Base-by-base conservation (phyloP, 2,113 vertebrate species). In the Grantiella picta region DNA sequence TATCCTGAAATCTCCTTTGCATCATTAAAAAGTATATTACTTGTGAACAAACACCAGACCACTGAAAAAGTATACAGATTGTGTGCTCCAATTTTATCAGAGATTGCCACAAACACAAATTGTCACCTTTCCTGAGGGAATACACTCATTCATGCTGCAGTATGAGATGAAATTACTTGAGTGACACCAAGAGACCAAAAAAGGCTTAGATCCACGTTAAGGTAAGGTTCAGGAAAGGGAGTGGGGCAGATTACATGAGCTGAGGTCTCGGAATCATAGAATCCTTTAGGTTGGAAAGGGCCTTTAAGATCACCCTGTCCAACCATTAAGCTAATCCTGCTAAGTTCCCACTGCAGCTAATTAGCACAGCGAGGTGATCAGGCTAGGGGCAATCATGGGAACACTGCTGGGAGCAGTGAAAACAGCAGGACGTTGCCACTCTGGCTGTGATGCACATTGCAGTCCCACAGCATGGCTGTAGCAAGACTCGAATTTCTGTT, bases 381-480 rank as follows among this genome's bases (percentile, higher is more conserved):
- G 60, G 25, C 47, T 36, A 15, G 53, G 40, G 54, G 19, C 25
- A 53, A 24, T 59, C 22, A 28, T 38, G 0, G 68, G 38, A 87
- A 21, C 1, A 0, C 40, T 64, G 49, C 28, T 25, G 66, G 52
- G n/a, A 36, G 66, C 47, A 15, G n/a, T 12, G 49, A n/a, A 1
- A 12, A 4, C 15, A 13, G 31, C 56, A 38, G 45, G 54, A 33
- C 25, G 29, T 3, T 65, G 27, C 15, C 28, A 29, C 0, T 0
- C 6, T 42, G 45, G 5, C 69, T 53, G 45, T 10, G 12, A 8
- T 10, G 27, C 31, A 12, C 45, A 61, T 16, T 22, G 38, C 60
- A 87, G 36, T 10, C 38, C 54, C 31, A 11, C 15, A 20, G 35
- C 11, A 14, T 0, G 0, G 7, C 56, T n/a, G 11, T 2, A 54